Conservation (phyloP, 2,888 invertebrate genomes). For the Agrenia bidenticulata region DNA sequence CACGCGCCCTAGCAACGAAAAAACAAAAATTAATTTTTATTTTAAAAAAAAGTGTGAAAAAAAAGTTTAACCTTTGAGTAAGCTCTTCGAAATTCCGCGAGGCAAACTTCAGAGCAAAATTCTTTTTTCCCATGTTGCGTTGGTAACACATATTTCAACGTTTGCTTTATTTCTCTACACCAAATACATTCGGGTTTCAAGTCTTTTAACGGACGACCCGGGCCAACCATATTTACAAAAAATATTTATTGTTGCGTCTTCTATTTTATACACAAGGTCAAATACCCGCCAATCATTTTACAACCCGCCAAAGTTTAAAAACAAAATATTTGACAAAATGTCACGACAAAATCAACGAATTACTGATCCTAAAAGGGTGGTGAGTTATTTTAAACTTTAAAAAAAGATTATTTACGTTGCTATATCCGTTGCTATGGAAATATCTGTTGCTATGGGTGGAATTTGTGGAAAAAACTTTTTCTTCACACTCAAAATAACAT, state of each 20-base stretch:
- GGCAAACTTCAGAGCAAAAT: conserved; percentile 86
- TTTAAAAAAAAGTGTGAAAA: conserved; percentile 13
- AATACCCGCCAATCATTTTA: background rate
- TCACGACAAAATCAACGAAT: conserved; percentile 11
- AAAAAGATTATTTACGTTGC: no score
- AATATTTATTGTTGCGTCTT: conserved; percentile 10
- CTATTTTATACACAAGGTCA: conserved; percentile 15
- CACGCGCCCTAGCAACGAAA: conserved; percentile 67
- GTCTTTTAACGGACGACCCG: background rate
- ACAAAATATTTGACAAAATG: no score
- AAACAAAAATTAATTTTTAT: no score
- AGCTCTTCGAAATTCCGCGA: conserved; percentile 84
- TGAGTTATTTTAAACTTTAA: no score
- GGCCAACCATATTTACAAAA: no score
- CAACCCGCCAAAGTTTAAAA: background rate
- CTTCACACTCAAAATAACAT: no score
- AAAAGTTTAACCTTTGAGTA: conserved; percentile 66
- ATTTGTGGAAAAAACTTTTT: no score
- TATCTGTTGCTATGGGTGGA: no score
- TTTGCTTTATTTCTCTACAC: conserved; percentile 58
- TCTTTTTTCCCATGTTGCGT: conserved; percentile 86
- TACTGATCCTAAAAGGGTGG: conserved; percentile 49
- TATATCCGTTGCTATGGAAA: no score
- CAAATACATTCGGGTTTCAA: conserved; percentile 31
- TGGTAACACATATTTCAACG: conserved; percentile 81